These are phyloP conservation scores for Hipposideros larvatus DNA, from an alignment of 2,797 vertebrate species.

Conservation along the genomic window DNA sequence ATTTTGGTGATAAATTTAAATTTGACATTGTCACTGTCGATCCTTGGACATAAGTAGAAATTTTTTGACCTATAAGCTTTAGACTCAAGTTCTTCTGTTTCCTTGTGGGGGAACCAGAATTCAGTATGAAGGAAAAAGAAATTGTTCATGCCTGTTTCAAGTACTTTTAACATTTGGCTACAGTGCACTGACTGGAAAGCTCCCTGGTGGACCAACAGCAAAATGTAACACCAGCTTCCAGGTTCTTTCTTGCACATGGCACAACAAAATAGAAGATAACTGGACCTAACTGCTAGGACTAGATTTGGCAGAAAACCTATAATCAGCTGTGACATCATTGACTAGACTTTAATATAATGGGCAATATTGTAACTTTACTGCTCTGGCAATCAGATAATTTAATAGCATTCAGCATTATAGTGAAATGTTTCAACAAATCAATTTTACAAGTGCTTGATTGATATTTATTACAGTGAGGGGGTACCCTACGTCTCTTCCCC, in stretches of 20 bases:
- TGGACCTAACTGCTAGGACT: neutral
- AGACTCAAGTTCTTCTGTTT: neutral
- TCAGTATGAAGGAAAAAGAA: neutral
- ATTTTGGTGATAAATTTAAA: neutral
- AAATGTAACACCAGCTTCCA: neutral
- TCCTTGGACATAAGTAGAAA: neutral
- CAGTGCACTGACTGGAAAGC: neutral
- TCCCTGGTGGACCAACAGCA: neutral
- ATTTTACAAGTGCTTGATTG: neutral
- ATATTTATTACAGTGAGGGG: neutral
- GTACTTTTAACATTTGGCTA: constrained; percentile 21
- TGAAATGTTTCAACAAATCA: neutral
- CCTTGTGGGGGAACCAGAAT: neutral
- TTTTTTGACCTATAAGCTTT: neutral
- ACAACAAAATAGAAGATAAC: neutral
- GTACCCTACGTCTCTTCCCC: neutral
- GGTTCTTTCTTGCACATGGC: neutral
- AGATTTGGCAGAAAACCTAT: neutral
- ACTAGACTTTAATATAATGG: neutral
- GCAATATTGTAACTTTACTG: neutral
- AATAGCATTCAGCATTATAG: neutral
- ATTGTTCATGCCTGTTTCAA: neutral
- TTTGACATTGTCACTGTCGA: neutral
- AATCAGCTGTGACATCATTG: neutral
- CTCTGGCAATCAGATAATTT: neutral